phyloP scores from a whole-genome alignment of 2,888 invertebrate species.

The Agonum fuliginosum region DNA sequence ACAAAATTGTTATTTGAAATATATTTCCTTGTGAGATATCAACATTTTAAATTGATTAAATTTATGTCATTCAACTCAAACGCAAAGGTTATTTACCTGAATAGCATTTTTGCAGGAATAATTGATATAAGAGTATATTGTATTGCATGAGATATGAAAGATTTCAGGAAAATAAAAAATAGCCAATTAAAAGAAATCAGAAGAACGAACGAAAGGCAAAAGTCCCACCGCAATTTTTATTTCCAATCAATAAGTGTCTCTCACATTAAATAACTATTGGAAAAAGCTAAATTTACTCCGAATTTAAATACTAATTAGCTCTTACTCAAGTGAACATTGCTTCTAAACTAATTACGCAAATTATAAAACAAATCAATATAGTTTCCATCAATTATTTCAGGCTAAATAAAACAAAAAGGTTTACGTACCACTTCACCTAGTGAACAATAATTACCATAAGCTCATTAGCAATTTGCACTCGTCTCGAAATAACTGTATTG shows the following conservation, averaged over 20 bases:
- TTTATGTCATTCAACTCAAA: too few relatives aligned
- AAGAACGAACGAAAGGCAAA: slow-evolving; percentile 7
- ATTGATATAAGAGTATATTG: slow-evolving; percentile 4
- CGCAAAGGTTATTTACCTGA: too few relatives aligned
- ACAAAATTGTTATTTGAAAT: too few relatives aligned
- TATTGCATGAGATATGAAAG: slow-evolving; percentile 1
- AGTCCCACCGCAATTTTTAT: slow-evolving; percentile 13
- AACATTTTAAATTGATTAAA: too few relatives aligned
- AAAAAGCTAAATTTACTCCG: slow-evolving; percentile 27
- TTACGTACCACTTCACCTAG: not conserved
- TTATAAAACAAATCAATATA: slow-evolving; percentile 39
- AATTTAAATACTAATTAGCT: slow-evolving; percentile 27
- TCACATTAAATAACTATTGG: slow-evolving; percentile 8
- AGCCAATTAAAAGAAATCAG: slow-evolving; percentile 20
- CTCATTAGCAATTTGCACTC: slow-evolving; percentile 7
- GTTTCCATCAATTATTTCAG: slow-evolving; percentile 30
- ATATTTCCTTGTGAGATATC: too few relatives aligned
- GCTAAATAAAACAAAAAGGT: slow-evolving; percentile 20
- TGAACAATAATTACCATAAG: slow-evolving; percentile 12
- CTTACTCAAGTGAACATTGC: slow-evolving; percentile 30
- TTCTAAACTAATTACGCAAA: slow-evolving; percentile 36
- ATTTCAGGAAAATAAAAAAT: slow-evolving; percentile 15
- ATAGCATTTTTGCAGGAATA: not conserved
- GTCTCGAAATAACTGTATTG: not conserved
- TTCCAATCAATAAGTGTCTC: not conserved